Evolutionary conservation across 2,113 vertebrate genomes (phyloP).

Genomic region (Rhombomys opimus): DNA sequence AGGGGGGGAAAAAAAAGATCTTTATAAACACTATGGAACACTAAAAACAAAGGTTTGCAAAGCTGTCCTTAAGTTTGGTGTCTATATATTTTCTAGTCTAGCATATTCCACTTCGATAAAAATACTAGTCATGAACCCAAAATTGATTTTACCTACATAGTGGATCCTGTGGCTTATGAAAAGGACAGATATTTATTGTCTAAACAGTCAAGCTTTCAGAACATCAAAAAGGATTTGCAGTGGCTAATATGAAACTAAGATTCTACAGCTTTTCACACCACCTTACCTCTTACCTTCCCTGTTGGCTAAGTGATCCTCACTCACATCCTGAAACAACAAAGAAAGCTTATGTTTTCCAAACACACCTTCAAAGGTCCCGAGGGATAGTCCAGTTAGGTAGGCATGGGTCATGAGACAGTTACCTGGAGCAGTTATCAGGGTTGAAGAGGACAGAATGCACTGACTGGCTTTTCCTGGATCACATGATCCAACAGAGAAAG

Average conservation of each 20-base stretch:
- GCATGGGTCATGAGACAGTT: neutral
- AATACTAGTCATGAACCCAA: neutral
- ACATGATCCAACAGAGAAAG: neutral
- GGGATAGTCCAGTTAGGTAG: neutral
- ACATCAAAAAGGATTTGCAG: neutral
- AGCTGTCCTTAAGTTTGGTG: neutral
- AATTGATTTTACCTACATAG: neutral
- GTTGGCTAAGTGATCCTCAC: neutral
- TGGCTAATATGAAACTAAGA: neutral
- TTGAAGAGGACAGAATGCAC: neutral
- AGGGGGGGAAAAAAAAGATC: neutral
- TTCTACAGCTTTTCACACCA: neutral
- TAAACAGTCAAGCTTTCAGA: neutral
- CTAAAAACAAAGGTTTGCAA: neutral
- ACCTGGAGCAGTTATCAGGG: neutral
- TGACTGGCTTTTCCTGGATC: neutral
- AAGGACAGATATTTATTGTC: neutral
- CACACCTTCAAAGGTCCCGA: neutral
- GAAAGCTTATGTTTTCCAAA: neutral
- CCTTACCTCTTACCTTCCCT: neutral
- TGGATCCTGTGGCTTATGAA: neutral
- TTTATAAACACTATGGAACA: neutral
- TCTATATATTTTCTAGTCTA: constrained; percentile 9
- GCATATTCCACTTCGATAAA: neutral
- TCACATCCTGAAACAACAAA: neutral